These are phyloP conservation scores for Heteropelma amictum DNA, from an alignment of 2,888 invertebrate genomes.

Conservation along the genomic window DNA sequence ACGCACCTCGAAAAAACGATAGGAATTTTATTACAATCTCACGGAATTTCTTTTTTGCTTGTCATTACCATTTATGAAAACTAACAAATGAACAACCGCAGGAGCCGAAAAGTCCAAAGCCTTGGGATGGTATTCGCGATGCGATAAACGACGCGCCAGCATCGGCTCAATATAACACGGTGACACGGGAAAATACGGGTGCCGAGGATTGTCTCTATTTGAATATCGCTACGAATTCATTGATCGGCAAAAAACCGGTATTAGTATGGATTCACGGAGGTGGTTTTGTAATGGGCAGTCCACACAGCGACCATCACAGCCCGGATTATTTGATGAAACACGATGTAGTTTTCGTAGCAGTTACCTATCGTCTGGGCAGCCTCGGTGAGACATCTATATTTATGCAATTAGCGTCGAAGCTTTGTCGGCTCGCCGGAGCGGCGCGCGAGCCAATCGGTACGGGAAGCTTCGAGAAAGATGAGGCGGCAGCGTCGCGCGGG, in stretches of 20 bases:
- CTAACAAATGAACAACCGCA: too few species aligned
- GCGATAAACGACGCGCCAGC: conserved; percentile 4
- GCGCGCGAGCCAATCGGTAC: too few species aligned
- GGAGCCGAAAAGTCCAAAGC: conserved; percentile 60
- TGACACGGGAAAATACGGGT: conserved; percentile 20
- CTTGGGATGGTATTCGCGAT: conserved; percentile 59
- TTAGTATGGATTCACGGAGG: conserved; percentile 67
- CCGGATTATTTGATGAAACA: conserved; percentile 63
- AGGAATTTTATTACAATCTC: too few species aligned
- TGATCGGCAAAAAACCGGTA: conserved; percentile 57
- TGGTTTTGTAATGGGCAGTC: conserved; percentile 54
- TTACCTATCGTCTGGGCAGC: conserved; percentile 61
- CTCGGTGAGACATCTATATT: conserved; percentile 50
- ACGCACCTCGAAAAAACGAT: too few species aligned
- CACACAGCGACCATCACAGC: conserved; percentile 39
- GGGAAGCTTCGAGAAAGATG: too few species aligned
- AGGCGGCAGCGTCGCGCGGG: too few species aligned
- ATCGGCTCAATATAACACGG: conserved; percentile 20
- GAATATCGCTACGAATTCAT: conserved; percentile 57
- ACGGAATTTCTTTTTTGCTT: too few species aligned
- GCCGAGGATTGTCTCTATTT: conserved; percentile 64
- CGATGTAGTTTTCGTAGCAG: conserved; percentile 59
- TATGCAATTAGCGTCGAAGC: background rate
- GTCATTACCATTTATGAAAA: too few species aligned
- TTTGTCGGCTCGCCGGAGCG: background rate